A percentile compares a stretch with the other conserved stretches of the same genome.
Conservation (phyloP, 2,888 invertebrate genomes). For the Tenthredo amoena region DNA sequence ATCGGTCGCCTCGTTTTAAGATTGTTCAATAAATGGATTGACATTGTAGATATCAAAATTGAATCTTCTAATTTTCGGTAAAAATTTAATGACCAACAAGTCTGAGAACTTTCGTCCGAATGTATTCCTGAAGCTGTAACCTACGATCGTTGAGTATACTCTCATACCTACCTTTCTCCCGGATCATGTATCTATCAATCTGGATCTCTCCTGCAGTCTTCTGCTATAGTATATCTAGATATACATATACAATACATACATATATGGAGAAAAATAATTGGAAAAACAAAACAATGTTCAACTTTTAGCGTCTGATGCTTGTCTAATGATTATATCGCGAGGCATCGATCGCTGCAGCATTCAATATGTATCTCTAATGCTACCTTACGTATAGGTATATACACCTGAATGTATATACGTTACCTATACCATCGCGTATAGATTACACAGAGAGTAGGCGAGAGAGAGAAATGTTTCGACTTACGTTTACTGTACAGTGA, state of each 20-base stretch:
- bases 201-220: not conserved
- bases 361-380: not conserved
- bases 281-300: not conserved
- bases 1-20: no score
- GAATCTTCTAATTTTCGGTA: not conserved
- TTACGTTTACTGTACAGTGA: conserved; percentile 35
- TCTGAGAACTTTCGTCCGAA: not conserved
- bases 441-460: not conserved
- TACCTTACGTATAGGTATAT: not conserved
- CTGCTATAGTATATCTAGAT: not conserved
- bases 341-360: not conserved
- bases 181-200: conserved; percentile 2
- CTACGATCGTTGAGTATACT: not conserved
- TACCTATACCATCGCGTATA: not conserved
- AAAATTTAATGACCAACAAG: not conserved
- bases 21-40: no score
- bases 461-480: conserved; percentile 28
- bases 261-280: not conserved
- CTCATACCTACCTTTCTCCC: not conserved
- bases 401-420: not conserved
- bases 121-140: not conserved
- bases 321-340: conserved; percentile 26
- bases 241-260: not conserved
- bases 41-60: no score
- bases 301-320: conserved; percentile 13